Evolutionary conservation across 2,797 vertebrate genomes (phyloP).

Genomic region (Argya squamiceps): DNA sequence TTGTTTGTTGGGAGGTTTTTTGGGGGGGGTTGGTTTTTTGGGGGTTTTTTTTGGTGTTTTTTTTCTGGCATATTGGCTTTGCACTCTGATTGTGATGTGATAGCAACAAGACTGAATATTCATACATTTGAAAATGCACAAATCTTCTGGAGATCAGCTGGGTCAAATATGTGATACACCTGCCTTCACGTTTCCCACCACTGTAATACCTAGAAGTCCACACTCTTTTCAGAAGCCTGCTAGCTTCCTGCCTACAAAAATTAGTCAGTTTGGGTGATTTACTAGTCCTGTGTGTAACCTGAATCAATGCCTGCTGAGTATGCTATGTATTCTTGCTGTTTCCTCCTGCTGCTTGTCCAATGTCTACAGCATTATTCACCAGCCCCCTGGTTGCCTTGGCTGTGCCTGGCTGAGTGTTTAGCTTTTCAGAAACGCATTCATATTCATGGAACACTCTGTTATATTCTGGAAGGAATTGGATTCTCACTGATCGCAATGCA

Average conservation of each 20-base stretch:
- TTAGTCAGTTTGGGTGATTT: not conserved
- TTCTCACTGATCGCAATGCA: not conserved
- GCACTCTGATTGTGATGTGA: not conserved
- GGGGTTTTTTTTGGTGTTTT: no score
- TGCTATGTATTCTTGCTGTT: not conserved
- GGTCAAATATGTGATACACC: not conserved
- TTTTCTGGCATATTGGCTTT: not conserved
- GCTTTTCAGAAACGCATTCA: not conserved
- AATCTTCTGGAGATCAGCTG: not conserved
- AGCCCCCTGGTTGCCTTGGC: not conserved
- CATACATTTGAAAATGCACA: not conserved
- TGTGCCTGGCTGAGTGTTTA: not conserved
- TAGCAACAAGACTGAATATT: not conserved
- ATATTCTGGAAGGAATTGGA: not conserved
- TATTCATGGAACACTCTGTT: not conserved
- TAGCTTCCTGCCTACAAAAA: not conserved
- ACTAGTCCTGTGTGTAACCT: not conserved
- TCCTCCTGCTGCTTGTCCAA: not conserved
- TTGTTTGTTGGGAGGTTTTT: no score
- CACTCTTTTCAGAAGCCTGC: not conserved
- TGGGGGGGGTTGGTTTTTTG: no score
- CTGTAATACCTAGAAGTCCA: not conserved
- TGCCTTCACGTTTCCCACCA: not conserved
- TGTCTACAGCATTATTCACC: not conserved
- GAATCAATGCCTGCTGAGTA: not conserved